A percentile compares a stretch with the other conserved stretches of the same genome.
Conservation (phyloP, 2,113 vertebrate genomes). For the Otis tarda region DNA sequence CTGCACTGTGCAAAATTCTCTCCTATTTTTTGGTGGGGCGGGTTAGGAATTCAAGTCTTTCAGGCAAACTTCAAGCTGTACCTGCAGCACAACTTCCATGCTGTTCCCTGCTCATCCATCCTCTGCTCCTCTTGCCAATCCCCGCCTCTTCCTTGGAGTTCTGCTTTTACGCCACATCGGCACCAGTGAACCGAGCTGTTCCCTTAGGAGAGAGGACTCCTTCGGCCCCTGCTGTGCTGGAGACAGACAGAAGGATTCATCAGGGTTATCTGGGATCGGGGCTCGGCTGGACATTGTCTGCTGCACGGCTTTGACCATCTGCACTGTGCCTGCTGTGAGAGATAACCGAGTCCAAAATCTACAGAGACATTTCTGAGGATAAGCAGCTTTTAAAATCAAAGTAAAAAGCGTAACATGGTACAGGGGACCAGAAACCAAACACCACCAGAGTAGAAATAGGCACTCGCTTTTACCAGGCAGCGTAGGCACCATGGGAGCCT, state of each 20-base stretch:
- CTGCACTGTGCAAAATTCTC: background rate
- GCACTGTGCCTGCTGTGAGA: background rate
- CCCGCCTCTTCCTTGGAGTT: background rate
- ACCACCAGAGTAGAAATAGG: background rate
- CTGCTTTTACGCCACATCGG: background rate
- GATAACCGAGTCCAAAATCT: background rate
- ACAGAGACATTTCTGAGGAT: background rate
- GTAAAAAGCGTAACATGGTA: background rate
- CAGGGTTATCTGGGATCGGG: background rate
- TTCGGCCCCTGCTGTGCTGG: background rate
- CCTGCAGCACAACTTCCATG: background rate
- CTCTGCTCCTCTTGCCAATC: background rate
- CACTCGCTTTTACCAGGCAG: background rate
- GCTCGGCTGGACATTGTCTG: background rate
- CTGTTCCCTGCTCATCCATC: background rate
- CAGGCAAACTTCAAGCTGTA: background rate
- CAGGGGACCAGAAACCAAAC: background rate
- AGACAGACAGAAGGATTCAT: background rate
- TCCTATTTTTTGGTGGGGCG: rapidly evolving
- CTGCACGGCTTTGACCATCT: background rate
- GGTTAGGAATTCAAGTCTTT: background rate
- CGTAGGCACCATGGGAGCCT: background rate
- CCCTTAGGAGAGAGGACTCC: background rate
- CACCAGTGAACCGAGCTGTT: background rate
- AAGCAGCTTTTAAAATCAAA: background rate